Base-by-base conservation (phyloP, 2,113 vertebrate species). In the Pionites leucogaster region DNA sequence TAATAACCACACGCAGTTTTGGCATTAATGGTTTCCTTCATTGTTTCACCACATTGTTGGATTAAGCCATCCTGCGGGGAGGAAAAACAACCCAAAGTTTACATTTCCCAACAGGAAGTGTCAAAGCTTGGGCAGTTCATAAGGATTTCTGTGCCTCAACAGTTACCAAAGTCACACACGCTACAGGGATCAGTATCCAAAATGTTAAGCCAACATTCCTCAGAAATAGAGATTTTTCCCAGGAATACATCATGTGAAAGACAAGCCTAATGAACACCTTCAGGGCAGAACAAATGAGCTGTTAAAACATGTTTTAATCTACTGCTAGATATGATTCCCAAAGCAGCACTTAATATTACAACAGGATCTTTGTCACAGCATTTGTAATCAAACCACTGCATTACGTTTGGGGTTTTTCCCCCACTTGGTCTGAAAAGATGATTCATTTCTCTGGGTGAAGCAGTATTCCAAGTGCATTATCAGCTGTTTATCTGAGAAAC, bases 1-100 rank as follows among this genome's bases (percentile, higher is more conserved):
- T 99, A 99, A 95, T 99, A 99, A 77, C 98, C 98, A 96, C 99
- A 99, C 86, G 99, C 99, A 1, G 99, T 99, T 97, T 99, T 99
- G 18, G 98, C 98, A 91, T 98, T 99, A 95, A 99, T 98, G 90
- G 99, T 99, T 97, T 99, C 99, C 98, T 99, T 99, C 99, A 99
- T 99, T 41, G 99, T 99, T 96, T 99, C 99, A 28, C 99, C 99
- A 88, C 99, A 99, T 44, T 99, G 99, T 96, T 99, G 99, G 96
- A 99, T 99, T 96, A 99, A 97, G 63, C 99, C 99, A 91, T 99
- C 99, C 99, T 99, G 98, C 9, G 87, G 60, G 39, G 31, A 85
- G 12, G 20, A 16, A n/a, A 55, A 94, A 59, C 22, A 65, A 91
- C 15, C 64, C 59, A 92, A 33, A 67, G 87, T 65, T 62, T 22